Percentiles rank a stretch among this genome's conserved stretches.
phyloP scores from a whole-genome alignment of 1,140 invertebrate species.

The Diabrotica undecimpunctata region DNA sequence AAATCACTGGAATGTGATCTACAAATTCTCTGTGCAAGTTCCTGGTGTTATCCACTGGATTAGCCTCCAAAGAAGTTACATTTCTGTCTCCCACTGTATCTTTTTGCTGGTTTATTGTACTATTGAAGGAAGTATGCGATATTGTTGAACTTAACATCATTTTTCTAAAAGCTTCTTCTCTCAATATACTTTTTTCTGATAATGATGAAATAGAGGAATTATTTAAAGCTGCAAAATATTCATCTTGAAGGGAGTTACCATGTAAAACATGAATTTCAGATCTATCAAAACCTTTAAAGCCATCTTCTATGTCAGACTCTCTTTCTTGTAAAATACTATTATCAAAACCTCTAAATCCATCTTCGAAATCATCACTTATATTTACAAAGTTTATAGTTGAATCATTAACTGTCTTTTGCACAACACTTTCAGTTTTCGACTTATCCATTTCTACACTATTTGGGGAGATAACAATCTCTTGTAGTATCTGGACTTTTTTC shows the following conservation, averaged over 20 bases:
- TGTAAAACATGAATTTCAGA: not conserved
- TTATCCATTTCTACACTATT: too few species aligned
- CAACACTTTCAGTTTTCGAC: too few species aligned
- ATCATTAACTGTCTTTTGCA: too few species aligned
- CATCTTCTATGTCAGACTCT: slow-evolving; percentile 1
- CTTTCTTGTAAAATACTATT: too few species aligned
- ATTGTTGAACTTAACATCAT: not conserved
- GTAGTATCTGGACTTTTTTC: not conserved
- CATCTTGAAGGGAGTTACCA: not conserved
- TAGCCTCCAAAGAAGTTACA: not conserved
- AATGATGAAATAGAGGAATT: not conserved
- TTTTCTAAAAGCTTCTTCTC: not conserved
- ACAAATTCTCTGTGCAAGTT: not conserved
- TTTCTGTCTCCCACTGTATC: too few species aligned
- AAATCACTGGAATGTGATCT: not conserved
- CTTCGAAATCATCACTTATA: too few species aligned
- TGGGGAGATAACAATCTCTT: too few species aligned
- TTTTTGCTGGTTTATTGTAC: too few species aligned
- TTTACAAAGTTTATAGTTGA: too few species aligned
- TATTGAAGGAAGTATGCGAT: not conserved
- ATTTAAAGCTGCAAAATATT: not conserved
- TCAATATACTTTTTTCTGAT: not conserved
- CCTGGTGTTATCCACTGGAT: not conserved
- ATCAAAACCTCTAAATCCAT: too few species aligned
- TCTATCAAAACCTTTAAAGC: not conserved